Evolutionary conservation across 2,888 invertebrate genomes (phyloP), one percentile per base, ranked within the genome.

Genomic region (Ophonus ardosiacus): DNA sequence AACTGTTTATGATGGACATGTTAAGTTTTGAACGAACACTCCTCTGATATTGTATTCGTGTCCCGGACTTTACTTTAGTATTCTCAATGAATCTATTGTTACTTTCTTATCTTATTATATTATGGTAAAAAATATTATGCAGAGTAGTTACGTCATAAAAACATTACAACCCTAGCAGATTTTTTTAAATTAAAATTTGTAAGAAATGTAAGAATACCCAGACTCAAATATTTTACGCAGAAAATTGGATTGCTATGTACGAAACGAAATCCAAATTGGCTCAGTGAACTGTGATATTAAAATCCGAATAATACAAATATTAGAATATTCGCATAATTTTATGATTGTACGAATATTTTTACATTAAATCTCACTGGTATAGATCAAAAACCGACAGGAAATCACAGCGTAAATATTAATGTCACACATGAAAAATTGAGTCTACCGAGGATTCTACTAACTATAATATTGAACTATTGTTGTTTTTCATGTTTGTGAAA

Each of bases 241-340:
- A 59, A 59, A 59, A 63, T 63, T 18, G 63, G 24, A 63, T 63
- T 63, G 21, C 17, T 1, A 63, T 7, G 68, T 68, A 40, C 40
- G 40, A 68, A 24, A 63, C 24, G 63, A 63, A 24, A 63, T 63
- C 1, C 18, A 63, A 24, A 17, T 63, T 68, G 68, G 68, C 8
- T 68, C 68, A 68, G 68, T 68, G 68, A 68, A 68, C 68, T 68
- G 68, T 17, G 40, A 38, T 68, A 68, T 68, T 68, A 40, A 68
- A 68, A 68, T 65, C 68, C 40, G 31, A 17, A 2, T 38, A 68
- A 38, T 38, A 17, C 68, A 68, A 68, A 68, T 40, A 68, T 68
- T 68, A 38, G 68, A 68, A 38, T 7, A 68, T 68, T 31, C 31
- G 31, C 40, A 17, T 40, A 40, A 68, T 68, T 68, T 38, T 10